These are phyloP conservation scores for Kradibia gibbosae DNA, from an alignment of 1,140 invertebrate genomes.

Conservation along the genomic window DNA sequence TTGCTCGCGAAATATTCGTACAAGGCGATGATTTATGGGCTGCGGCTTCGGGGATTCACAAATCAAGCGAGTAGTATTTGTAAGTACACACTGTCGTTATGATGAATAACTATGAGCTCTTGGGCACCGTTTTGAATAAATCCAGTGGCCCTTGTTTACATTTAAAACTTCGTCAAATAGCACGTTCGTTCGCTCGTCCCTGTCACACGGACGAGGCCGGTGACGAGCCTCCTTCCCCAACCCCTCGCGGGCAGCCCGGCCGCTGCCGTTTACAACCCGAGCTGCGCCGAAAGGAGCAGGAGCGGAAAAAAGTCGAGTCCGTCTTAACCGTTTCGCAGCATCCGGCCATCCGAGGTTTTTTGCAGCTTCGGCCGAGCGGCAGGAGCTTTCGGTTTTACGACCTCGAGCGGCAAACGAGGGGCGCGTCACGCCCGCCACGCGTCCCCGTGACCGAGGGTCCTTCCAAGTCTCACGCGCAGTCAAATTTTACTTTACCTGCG, in stretches of 20 bases:
- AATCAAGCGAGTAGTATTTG: not conserved
- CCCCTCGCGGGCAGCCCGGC: too few species aligned
- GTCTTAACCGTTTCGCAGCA: slow-evolving; percentile 9
- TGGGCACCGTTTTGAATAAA: not conserved
- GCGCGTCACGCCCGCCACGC: slow-evolving; percentile 51
- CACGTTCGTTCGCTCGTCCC: not conserved
- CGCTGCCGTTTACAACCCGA: slow-evolving; percentile 5
- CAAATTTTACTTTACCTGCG: slow-evolving; percentile 45
- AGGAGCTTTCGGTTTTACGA: slow-evolving; percentile 36
- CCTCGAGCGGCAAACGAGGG: slow-evolving; percentile 16
- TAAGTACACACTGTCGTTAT: not conserved
- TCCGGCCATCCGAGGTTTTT: not conserved
- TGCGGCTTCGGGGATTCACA: not conserved
- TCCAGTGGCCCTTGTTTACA: not conserved
- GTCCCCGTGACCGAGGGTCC: not conserved
- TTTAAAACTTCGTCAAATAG: too few species aligned
- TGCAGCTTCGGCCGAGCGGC: not conserved
- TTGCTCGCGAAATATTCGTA: slow-evolving; percentile 38
- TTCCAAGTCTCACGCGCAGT: not conserved
- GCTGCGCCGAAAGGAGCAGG: too few species aligned
- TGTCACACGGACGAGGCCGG: not conserved
- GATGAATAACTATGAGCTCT: not conserved
- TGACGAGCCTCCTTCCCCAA: too few species aligned
- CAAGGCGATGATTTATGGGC: not conserved
- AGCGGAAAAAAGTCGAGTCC: not conserved